Evolutionary conservation across 2,113 vertebrate species (phyloP).

Genomic region (Phyllostomus hastatus): DNA sequence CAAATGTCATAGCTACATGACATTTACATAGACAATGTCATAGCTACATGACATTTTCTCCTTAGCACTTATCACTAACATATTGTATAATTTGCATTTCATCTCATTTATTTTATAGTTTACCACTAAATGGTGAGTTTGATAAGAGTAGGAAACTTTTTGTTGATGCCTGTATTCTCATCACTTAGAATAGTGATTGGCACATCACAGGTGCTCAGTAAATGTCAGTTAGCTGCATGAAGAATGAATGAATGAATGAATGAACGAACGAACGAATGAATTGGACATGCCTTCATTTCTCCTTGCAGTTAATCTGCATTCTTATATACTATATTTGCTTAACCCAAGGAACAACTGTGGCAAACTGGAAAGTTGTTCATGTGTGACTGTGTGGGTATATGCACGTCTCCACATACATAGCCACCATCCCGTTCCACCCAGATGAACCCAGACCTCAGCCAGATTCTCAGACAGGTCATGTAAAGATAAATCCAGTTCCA

Average conservation of each 20-base stretch:
- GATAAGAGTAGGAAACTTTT: not conserved
- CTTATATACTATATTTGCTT: conserved; percentile 19
- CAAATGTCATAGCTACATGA: too few relatives aligned
- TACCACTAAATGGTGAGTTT: not conserved
- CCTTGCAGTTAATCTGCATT: not conserved
- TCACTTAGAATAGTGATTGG: not conserved
- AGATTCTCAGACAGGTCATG: not conserved
- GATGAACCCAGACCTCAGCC: not conserved
- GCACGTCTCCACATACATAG: not conserved
- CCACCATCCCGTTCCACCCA: not conserved
- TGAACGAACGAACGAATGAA: not conserved
- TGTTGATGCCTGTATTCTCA: not conserved
- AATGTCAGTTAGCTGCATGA: not conserved
- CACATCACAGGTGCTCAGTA: not conserved
- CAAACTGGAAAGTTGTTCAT: not conserved
- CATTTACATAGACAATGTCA: too few relatives aligned
- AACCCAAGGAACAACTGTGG: not conserved
- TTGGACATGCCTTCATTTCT: not conserved
- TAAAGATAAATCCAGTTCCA: not conserved
- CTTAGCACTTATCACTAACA: not conserved
- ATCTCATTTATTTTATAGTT: not conserved
- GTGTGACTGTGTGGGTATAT: not conserved
- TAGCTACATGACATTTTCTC: not conserved
- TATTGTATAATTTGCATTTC: not conserved
- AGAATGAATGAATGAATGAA: not conserved